A percentile compares a stretch with the other conserved stretches of the same genome.
Conservation (phyloP, 2,797 vertebrate genomes). For the Lindbergichthys nudifrons region DNA sequence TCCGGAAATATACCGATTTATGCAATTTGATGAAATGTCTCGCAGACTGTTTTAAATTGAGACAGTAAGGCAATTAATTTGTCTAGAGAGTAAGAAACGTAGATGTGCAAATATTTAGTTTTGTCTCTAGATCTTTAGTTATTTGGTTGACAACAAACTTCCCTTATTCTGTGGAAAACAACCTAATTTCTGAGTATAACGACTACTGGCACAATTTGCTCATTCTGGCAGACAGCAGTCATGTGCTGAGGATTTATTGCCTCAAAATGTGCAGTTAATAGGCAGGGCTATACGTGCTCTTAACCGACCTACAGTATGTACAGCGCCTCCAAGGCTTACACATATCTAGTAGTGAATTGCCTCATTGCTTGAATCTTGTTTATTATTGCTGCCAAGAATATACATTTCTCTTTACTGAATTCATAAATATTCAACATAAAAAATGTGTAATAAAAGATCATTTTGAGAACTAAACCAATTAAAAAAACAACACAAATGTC, state of each 20-base stretch:
- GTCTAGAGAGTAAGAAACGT: slow-evolving; percentile 23
- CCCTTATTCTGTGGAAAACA: neutral
- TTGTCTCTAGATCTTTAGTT: neutral
- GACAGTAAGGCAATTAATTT: neutral
- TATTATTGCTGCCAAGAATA: slow-evolving; percentile 65
- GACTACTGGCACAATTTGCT: neutral
- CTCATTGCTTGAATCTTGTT: slow-evolving; percentile 32
- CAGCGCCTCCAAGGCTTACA: slow-evolving; percentile 10
- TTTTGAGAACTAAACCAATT: neutral
- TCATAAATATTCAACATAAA: slow-evolving; percentile 20
- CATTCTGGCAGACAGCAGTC: neutral
- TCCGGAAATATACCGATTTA: slow-evolving; percentile 17
- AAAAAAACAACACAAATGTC: slow-evolving; percentile 5
- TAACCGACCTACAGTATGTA: slow-evolving; percentile 7
- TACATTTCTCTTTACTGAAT: slow-evolving; percentile 22
- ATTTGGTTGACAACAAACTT: neutral
- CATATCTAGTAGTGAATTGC: neutral
- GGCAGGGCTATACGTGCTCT: neutral
- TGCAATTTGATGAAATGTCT: neutral
- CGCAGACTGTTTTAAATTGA: neutral
- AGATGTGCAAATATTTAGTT: slow-evolving; percentile 8
- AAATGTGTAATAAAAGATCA: slow-evolving; percentile 32
- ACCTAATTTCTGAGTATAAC: neutral
- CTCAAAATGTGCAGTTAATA: neutral
- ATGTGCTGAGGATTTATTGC: neutral